These are phyloP conservation scores for Pempheris klunzingeri DNA, from an alignment of 2,797 vertebrate genomes.

Conservation along the genomic window DNA sequence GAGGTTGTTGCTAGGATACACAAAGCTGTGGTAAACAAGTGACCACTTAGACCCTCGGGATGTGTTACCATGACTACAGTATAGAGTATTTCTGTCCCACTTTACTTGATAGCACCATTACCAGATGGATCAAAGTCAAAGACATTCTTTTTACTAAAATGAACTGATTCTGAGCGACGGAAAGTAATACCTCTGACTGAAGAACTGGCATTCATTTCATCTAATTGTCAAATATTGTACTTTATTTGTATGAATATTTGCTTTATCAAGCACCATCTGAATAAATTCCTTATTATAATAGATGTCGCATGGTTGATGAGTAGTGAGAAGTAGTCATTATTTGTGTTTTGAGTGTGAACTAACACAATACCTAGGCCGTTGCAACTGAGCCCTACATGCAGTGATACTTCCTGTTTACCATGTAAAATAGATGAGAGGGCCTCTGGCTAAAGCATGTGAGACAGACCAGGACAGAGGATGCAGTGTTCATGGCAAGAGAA, in stretches of 20 bases:
- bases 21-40: constrained; percentile 64
- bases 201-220: neutral
- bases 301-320: neutral
- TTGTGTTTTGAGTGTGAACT: constrained; percentile 61
- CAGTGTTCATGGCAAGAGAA: constrained; percentile 71
- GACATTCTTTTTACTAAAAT: neutral
- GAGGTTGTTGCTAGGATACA: constrained; percentile 74
- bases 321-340: constrained; percentile 19
- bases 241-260: neutral
- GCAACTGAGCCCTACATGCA: constrained; percentile 69
- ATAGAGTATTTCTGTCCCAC: constrained; percentile 18
- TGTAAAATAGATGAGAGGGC: constrained; percentile 80
- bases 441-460: constrained; percentile 81
- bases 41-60: constrained; percentile 33
- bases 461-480: constrained; percentile 72
- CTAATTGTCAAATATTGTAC: neutral
- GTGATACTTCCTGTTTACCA: constrained; percentile 77
- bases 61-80: constrained; percentile 50
- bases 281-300: constrained; percentile 6
- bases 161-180: neutral
- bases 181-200: neutral
- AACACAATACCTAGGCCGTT: constrained; percentile 72
- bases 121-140: constrained; percentile 15
- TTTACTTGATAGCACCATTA: constrained; percentile 28
- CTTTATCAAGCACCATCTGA: neutral